Percentiles rank a stretch among this genome's conserved stretches.
Evolutionary conservation across 2,888 invertebrate species (phyloP).

Genomic region (Helleia helle): DNA sequence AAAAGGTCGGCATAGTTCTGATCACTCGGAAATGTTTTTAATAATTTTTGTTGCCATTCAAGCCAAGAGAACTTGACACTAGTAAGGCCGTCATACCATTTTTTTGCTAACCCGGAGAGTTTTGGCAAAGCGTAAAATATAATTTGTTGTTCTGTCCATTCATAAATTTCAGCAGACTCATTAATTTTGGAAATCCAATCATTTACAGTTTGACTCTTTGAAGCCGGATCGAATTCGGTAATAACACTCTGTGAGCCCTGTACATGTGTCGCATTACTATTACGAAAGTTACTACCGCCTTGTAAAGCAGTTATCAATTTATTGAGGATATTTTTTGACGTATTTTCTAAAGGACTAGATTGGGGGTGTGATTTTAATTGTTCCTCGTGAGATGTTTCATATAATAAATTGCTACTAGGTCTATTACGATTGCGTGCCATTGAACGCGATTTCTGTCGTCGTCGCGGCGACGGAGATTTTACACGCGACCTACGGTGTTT

Average conservation of each 20-base stretch:
- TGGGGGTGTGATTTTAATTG: no score
- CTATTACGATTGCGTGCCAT: no score
- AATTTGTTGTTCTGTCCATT: constrained; percentile 22
- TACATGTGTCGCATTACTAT: neutral
- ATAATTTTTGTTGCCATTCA: constrained; percentile 22
- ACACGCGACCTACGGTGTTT: no score
- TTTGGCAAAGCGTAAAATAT: constrained; percentile 19
- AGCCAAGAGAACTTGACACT: constrained; percentile 22
- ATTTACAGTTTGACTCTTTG: constrained; percentile 13
- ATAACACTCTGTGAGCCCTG: constrained; percentile 8
- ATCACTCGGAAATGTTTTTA: no score
- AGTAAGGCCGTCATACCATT: constrained; percentile 24
- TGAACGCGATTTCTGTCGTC: no score
- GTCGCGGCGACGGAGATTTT: no score
- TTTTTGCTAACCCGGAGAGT: constrained; percentile 22
- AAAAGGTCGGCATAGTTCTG: no score
- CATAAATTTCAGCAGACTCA: constrained; percentile 21
- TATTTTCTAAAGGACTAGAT: no score
- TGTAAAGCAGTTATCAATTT: neutral
- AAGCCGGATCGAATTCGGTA: constrained; percentile 12
- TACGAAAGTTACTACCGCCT: neutral
- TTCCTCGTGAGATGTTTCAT: no score
- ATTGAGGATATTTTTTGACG: no score
- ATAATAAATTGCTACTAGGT: no score
- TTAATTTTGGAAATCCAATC: constrained; percentile 22